These are phyloP conservation scores for Drosophila novamexicana DNA, from an alignment of 1,140 invertebrate species.

Conservation along the genomic window DNA sequence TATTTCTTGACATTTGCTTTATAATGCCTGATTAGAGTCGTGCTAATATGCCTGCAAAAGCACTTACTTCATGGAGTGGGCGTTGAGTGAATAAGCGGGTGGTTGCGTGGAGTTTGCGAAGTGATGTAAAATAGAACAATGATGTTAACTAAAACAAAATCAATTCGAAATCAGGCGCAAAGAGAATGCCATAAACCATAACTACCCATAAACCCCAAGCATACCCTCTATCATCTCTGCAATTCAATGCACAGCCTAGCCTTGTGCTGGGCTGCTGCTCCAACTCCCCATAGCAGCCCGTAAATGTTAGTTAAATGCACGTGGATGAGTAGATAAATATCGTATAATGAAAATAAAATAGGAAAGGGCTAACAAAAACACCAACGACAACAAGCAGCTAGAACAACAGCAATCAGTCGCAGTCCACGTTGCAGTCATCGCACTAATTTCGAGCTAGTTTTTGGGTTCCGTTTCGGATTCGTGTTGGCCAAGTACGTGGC, in stretches of 20 bases:
- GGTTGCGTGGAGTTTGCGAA: neutral
- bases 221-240: constrained; percentile 2
- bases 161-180: constrained; percentile 50
- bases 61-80: constrained; percentile 1
- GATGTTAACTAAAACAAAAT: constrained; percentile 28
- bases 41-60: constrained; percentile 30
- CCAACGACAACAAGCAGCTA: constrained; percentile 30
- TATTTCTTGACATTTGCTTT: constrained; percentile 44
- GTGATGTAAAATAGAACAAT: constrained; percentile 1
- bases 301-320: constrained; percentile 76
- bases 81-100: too few species aligned
- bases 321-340: constrained; percentile 83
- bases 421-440: constrained; percentile 60
- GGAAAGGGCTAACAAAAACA: constrained; percentile 53
- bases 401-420: constrained; percentile 63
- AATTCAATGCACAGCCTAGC: neutral
- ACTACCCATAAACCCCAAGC: neutral
- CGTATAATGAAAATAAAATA: constrained; percentile 82
- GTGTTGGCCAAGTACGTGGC: constrained; percentile 59
- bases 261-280: constrained; percentile 14
- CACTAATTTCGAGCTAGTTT: constrained; percentile 77
- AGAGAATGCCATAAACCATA: constrained; percentile 1
- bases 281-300: constrained; percentile 6
- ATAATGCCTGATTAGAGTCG: constrained; percentile 63
- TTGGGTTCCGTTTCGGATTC: constrained; percentile 53